Evolutionary conservation across 2,888 invertebrate genomes (phyloP), one percentile per base, ranked within the genome.

Genomic region (Tenthredo livida): DNA sequence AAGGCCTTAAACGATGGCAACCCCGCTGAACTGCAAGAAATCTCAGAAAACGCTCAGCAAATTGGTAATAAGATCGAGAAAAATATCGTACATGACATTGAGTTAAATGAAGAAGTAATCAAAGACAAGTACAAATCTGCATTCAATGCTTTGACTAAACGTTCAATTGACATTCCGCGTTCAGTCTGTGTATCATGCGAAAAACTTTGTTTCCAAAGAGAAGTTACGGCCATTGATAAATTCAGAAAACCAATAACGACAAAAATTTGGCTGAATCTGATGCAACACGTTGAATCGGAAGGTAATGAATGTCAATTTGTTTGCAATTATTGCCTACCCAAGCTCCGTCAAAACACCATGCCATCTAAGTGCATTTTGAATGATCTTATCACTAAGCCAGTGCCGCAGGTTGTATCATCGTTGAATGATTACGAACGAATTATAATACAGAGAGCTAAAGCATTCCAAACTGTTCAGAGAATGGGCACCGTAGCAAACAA

Each of bases 381-480:
- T 86, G 85, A 88, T 25, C 78, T 91, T n/a, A 72, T 77, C 25
- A 86, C 86, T 21, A 43, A 84, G 10, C 15, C 43, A 10, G 40
- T 86, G 37, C 88, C 90, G 47, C 12, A 65, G 25, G 87, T 87
- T 86, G 86, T 90, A 33, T n/a, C 21, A 10, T 37, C n/a, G 7
- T 84, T 91, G 10, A 89, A 90, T 85, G 86, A 88, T 50, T 89
- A 86, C 85, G 88, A 91, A 87, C 89, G 87, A 87, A 87, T 89
- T n/a, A 87, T 90, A 4, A 90, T 91, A 77, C 89, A 90, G 85
- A 84, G 89, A 86, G 90, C 90, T 17, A 92, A 91, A 88, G 90
- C 92, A 12, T 92, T 92, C 86, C 91, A 92, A 88, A 90, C 89
- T 4, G 88, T 92, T 25, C 73, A 86, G 70, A 77, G 84, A 72